Evolutionary conservation across 2,797 vertebrate species (phyloP), one percentile per base, ranked within the genome.

Genomic region (Lateolabrax maculatus): DNA sequence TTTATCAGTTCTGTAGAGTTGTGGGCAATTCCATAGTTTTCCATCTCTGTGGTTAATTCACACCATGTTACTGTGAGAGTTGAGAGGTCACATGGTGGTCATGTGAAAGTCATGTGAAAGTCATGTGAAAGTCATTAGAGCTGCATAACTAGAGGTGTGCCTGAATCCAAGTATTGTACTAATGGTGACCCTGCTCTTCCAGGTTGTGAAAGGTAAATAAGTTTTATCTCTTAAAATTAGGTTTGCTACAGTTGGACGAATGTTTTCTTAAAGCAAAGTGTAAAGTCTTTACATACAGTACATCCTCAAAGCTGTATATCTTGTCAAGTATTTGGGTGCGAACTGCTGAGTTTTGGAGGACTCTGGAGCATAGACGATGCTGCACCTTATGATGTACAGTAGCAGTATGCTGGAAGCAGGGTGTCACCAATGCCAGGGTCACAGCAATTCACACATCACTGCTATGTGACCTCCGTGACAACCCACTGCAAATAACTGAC

Each of bases 61-160:
- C 31, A 61, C 19, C 15, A 5, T 25, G 39, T 53, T 58, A 58
- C 9, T 39, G 21, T 49, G 15, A 73, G 21, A 53, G 19, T 8
- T 64, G 39, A 55, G 43, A 48, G n/a, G n/a, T 11, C 57, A 51
- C 18, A 18, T 23, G 21, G n/a, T n/a, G 27, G 13, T 58, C 27
- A 2, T 72, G n/a, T 63, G 6, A 52, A 72, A 53, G 36, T 41
- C 37, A 55, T 62, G n/a, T n/a, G n/a, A n/a, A n/a, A n/a, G n/a
- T 58, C 27, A 2, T 72, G n/a, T 63, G 6, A 52, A 72, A 53
- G 36, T 41, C 37, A 55, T 62, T 63, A 44, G 13, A 58, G 53
- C 53, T 46, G 29, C 37, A 43, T 43, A 31, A 34, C 34, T 71
- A 10, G 2, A 62, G 13, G 57, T 61, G 34, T 51, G 19, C 68